Base-by-base conservation (phyloP, 2,113 vertebrate genomes). In the Oncorhynchus keta region DNA sequence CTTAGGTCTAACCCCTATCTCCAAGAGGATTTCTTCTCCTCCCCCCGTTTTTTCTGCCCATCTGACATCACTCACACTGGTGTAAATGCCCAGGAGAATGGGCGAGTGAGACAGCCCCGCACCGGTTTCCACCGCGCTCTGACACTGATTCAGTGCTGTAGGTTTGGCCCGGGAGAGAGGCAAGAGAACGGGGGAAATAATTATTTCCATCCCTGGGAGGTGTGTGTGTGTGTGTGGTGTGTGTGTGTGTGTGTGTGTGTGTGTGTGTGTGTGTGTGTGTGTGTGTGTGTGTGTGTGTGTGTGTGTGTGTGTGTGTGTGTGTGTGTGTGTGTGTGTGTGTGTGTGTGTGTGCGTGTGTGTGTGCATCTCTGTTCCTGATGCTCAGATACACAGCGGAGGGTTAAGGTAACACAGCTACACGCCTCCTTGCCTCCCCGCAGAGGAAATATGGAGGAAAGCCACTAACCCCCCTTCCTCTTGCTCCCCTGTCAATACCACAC, bases 141-240 rank as follows among this genome's bases (percentile, higher is more conserved):
- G 84, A 84, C 77, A 85, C 72, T 48, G 81, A 32, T 59, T 76
- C 77, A 59, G 78, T 73, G 79, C 74, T 76, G 77, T 70, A 79
- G 75, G 82, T 75, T 83, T 55, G 16, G 72, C 72, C 71, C 72
- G 62, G 49, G 51, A 79, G 72, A 79, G 73, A 62, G 0, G 8
- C 59, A 35, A 78, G 83, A 70, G 30, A 61, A 82, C 39, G 73
- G 85, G 62, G 57, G 71, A 83, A 85, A 89, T 85, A 88, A 90
- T 86, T 71, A 83, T 83, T 86, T 88, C 79, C 68, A 73, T 61
- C 39, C 39, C 39, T 45, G 70, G 9, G 39, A 57, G 75, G 87
- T 79, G 74, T 0, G 1, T 14, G 1, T 13, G 1, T 14, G 1
- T 13, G 35, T 30, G 12, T 69, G n/a, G n/a, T n/a, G n/a, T n/a